Evolutionary conservation across 2,888 invertebrate genomes (phyloP).

Genomic region (Zootermopsis nevadensis): DNA sequence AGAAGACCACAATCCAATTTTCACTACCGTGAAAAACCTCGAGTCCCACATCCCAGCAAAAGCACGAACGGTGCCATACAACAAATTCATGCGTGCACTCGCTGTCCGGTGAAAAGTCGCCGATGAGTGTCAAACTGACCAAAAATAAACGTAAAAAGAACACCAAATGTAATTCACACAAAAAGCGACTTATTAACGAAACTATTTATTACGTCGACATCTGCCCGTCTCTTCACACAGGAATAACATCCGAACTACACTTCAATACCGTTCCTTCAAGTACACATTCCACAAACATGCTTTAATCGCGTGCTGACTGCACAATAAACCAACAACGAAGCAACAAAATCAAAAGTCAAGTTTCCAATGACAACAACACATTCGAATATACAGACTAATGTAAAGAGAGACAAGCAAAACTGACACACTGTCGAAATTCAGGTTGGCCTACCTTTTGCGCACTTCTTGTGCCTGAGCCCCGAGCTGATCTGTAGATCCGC

Average conservation of each 20-base stretch:
- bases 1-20: too few species aligned
- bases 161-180: too few species aligned
- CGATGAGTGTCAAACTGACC: too few species aligned
- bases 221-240: neutral
- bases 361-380: neutral
- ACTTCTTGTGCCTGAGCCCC: constrained; percentile 45
- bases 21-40: too few species aligned
- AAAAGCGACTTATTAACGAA: too few species aligned
- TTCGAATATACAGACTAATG: constrained; percentile 2
- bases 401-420: neutral
- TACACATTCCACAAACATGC: neutral
- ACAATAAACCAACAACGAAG: constrained; percentile 4
- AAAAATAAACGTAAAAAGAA: too few species aligned
- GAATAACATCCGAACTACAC: neutral
- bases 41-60: too few species aligned
- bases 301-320: neutral
- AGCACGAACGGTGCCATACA: too few species aligned
- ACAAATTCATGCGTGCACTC: too few species aligned
- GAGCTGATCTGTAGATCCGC: constrained; percentile 47
- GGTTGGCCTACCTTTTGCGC: constrained; percentile 49
- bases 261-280: neutral
- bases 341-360: neutral
- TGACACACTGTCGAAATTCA: neutral
- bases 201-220: too few species aligned
- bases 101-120: too few species aligned